Percentiles rank a stretch among this genome's conserved stretches.
Evolutionary conservation across 2,888 invertebrate genomes (phyloP).

Genomic region (Spisula subtruncata): DNA sequence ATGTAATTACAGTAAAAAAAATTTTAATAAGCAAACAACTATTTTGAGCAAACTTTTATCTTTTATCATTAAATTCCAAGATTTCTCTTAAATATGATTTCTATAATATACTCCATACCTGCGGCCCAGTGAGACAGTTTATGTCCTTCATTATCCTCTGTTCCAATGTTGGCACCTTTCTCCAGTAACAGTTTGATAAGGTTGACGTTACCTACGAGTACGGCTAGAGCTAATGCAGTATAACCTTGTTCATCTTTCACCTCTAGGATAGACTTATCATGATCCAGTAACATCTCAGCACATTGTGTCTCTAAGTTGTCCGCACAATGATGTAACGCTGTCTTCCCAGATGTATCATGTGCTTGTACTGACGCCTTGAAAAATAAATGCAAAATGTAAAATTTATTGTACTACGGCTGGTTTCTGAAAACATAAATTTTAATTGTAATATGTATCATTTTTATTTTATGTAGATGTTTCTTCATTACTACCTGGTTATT

Average conservation of each 20-base stretch:
- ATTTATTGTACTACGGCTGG: not conserved
- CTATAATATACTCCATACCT: conserved; percentile 91
- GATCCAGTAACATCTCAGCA: conserved; percentile 91
- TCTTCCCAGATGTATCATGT: conserved; percentile 87
- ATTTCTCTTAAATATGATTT: no score
- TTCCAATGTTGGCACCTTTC: conserved; percentile 95
- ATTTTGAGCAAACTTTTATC: no score
- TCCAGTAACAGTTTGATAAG: conserved; percentile 93
- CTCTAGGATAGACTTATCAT: conserved; percentile 91
- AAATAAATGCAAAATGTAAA: not conserved
- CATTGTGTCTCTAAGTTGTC: conserved; percentile 91
- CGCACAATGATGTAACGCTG: conserved; percentile 97
- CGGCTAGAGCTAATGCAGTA: conserved; percentile 97
- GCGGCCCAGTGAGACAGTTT: conserved; percentile 99
- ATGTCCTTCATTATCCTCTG: conserved; percentile 97
- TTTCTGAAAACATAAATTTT: no score
- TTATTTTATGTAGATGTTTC: no score
- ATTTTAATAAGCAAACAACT: no score
- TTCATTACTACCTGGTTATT: no score
- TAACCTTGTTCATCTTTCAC: conserved; percentile 94
- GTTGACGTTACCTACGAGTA: conserved; percentile 88
- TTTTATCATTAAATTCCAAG: no score
- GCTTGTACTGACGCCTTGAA: conserved; percentile 76
- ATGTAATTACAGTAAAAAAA: no score
- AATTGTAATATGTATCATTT: no score